Conservation (phyloP, 2,797 vertebrate species). For the Argya squamiceps region DNA sequence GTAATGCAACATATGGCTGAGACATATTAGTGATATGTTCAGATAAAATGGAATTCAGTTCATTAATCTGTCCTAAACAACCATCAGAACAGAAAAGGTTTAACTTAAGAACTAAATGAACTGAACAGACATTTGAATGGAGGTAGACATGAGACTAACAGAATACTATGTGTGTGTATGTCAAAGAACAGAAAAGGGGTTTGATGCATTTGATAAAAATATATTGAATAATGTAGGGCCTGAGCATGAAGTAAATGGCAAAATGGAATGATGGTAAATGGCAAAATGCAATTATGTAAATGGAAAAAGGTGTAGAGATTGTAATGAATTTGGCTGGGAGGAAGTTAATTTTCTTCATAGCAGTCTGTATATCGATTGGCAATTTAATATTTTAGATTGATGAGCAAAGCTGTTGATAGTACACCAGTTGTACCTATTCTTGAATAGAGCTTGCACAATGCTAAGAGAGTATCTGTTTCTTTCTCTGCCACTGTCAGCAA, state of each 20-base stretch:
- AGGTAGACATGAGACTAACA: neutral
- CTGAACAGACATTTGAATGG: neutral
- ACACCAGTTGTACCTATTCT: neutral
- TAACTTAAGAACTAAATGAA: neutral
- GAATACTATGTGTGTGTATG: neutral
- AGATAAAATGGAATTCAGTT: neutral
- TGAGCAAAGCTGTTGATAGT: neutral
- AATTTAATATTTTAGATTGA: neutral
- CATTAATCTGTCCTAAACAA: neutral
- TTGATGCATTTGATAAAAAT: neutral
- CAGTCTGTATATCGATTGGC: neutral
- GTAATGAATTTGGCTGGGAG: neutral
- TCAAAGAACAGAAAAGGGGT: neutral
- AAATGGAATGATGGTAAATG: no score
- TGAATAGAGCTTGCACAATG: neutral
- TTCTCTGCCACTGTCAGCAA: no score
- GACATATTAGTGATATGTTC: neutral
- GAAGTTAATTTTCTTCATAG: neutral
- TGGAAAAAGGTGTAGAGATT: neutral
- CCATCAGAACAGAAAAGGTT: neutral
- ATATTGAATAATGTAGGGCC: neutral
- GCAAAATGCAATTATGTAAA: no score
- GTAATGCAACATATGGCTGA: neutral
- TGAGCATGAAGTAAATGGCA: neutral
- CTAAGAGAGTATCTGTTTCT: no score